Conservation (phyloP, 1,140 invertebrate genomes). For the Teleogryllus occipitalis region DNA sequence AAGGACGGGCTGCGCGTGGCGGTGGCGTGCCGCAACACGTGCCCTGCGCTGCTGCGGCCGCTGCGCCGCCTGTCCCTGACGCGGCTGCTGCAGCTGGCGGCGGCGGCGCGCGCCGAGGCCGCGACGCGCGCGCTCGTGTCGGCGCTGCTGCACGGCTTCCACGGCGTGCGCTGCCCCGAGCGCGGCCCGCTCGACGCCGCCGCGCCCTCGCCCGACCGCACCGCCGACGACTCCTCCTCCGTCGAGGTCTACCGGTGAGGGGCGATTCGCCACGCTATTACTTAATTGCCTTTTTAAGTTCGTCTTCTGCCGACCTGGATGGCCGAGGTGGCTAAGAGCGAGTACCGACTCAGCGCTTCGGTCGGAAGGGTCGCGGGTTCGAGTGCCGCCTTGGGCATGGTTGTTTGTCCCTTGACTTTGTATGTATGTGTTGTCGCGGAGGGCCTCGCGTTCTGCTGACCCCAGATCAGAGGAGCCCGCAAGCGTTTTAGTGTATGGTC, state of each 20-base stretch:
- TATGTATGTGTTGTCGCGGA: too few relatives aligned
- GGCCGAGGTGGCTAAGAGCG: too few relatives aligned
- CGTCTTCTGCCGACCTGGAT: too few relatives aligned
- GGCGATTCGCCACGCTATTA: not conserved
- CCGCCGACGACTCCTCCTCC: not conserved
- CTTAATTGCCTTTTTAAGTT: too few relatives aligned
- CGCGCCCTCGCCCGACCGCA: not conserved
- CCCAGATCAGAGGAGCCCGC: too few relatives aligned
- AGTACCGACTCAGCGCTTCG: too few relatives aligned
- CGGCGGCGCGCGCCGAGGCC: not conserved
- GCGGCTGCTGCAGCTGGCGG: constrained; percentile 25
- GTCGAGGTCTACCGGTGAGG: not conserved
- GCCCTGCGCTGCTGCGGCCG: constrained; percentile 27
- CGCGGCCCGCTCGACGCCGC: not conserved
- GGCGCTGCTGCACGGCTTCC: not conserved
- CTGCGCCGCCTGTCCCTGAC: constrained; percentile 28
- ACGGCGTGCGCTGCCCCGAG: not conserved
- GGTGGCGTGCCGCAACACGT: constrained; percentile 28
- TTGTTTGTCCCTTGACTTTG: too few relatives aligned
- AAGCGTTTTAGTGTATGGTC: too few relatives aligned
- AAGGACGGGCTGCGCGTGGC: constrained; percentile 23
- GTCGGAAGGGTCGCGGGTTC: too few relatives aligned
- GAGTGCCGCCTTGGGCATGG: too few relatives aligned
- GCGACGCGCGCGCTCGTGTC: not conserved
- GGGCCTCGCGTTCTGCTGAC: too few relatives aligned